These are phyloP conservation scores for Poeciliopsis occidentalis DNA, from an alignment of 2,113 vertebrate species.

Conservation along the genomic window DNA sequence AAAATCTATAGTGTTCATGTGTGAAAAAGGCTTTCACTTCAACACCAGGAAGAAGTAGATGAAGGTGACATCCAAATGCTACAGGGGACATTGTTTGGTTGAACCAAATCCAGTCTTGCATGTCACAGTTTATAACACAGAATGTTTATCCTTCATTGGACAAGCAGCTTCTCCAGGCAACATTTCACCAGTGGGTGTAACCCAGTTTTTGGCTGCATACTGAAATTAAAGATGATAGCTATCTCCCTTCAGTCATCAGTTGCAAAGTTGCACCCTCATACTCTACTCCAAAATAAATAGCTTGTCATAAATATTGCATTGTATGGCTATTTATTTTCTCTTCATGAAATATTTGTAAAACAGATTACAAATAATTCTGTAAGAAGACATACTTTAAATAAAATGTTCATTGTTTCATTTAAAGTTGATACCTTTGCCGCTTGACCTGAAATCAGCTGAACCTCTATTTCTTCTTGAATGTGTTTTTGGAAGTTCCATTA, in stretches of 20 bases:
- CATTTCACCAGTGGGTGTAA: background rate
- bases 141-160: background rate
- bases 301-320: too few species aligned
- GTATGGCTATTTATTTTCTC: background rate
- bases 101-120: background rate
- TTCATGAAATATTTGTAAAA: too few species aligned
- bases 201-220: background rate
- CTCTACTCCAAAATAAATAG: background rate
- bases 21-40: slow-evolving; percentile 4
- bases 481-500: background rate
- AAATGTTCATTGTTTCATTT: background rate
- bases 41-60: background rate
- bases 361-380: background rate
- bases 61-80: background rate
- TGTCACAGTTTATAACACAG: slow-evolving; percentile 1
- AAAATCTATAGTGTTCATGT: background rate
- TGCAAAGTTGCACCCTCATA: background rate
- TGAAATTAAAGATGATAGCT: background rate
- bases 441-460: background rate
- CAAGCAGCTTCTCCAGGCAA: background rate
- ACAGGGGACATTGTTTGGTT: background rate
- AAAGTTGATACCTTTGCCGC: too few species aligned
- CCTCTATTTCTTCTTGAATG: background rate
- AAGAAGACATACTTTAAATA: background rate
- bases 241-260: background rate